phyloP scores from a whole-genome alignment of 1,140 invertebrate species.

The Drosophila ohnishii region DNA sequence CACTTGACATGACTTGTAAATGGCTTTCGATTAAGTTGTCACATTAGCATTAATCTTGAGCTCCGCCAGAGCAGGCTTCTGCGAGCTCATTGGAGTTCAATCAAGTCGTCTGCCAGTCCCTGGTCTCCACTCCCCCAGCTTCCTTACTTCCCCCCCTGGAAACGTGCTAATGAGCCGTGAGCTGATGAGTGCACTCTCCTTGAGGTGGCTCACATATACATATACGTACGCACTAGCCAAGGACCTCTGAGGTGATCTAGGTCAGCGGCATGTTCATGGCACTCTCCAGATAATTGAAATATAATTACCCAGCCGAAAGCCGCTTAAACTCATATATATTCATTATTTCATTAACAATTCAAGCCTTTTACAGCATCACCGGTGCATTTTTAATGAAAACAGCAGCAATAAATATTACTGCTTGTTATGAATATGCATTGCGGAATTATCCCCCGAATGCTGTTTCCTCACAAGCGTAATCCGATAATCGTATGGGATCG shows the following conservation, averaged over 20 bases:
- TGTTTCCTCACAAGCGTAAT: slow-evolving; percentile 53
- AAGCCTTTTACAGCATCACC: slow-evolving; percentile 34
- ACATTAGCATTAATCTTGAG: slow-evolving; percentile 79
- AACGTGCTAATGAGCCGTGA: slow-evolving; percentile 71
- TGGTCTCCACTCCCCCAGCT: too few relatives aligned
- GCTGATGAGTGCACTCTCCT: slow-evolving; percentile 51
- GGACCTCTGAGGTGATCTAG: slow-evolving; percentile 38
- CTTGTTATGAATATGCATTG: slow-evolving; percentile 40
- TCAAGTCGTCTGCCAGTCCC: slow-evolving; percentile 61
- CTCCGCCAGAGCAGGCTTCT: slow-evolving; percentile 36
- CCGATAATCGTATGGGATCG: slow-evolving; percentile 27
- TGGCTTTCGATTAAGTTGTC: slow-evolving; percentile 82
- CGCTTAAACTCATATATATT: slow-evolving; percentile 52
- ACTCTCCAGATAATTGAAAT: slow-evolving; percentile 61
- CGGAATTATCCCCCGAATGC: slow-evolving; percentile 22
- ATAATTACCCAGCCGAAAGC: slow-evolving; percentile 62
- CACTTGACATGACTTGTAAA: slow-evolving; percentile 80
- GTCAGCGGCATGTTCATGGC: slow-evolving; percentile 16
- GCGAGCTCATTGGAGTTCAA: slow-evolving; percentile 66
- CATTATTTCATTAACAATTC: slow-evolving; percentile 53
- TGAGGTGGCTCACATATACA: neutral
- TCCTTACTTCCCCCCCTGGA: neutral
- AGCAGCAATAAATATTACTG: slow-evolving; percentile 44
- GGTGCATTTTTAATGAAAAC: slow-evolving; percentile 52
- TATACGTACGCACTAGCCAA: neutral